Evolutionary conservation across 2,113 vertebrate genomes (phyloP).

Genomic region (Trematomus loennbergii): DNA sequence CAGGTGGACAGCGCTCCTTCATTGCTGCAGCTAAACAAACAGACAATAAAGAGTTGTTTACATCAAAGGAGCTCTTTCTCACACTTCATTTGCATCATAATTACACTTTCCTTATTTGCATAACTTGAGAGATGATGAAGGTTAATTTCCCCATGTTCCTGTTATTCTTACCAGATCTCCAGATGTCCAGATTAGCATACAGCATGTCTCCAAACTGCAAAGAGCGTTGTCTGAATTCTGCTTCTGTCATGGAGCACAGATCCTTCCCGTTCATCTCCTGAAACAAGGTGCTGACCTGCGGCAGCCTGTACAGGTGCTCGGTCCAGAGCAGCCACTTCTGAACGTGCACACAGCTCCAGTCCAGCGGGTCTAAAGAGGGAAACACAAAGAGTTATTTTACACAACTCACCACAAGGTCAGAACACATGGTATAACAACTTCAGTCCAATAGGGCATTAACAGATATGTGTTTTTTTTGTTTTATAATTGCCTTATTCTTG

Average conservation of each 20-base stretch:
- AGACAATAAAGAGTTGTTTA: conserved; percentile 15
- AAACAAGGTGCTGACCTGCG: conserved; percentile 88
- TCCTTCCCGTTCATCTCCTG: conserved; percentile 90
- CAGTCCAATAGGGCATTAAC: background rate
- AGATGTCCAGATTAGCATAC: conserved; percentile 94
- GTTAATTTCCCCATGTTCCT: background rate
- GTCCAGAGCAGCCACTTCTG: conserved; percentile 98
- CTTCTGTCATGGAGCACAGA: conserved; percentile 91
- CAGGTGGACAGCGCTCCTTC: conserved; percentile 86
- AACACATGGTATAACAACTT: background rate
- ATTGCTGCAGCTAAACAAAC: conserved; percentile 88
- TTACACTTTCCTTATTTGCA: background rate
- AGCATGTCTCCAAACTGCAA: conserved; percentile 88
- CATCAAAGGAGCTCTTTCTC: background rate
- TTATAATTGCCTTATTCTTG: background rate
- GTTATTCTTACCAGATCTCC: conserved; percentile 89
- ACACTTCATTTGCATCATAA: conserved; percentile 1
- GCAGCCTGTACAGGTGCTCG: conserved; percentile 92
- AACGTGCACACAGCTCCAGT: conserved; percentile 90
- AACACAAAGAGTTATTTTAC: background rate
- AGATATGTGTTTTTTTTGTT: background rate
- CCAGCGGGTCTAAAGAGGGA: conserved; percentile 83
- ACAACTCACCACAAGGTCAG: background rate
- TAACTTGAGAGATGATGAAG: background rate
- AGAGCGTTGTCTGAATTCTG: conserved; percentile 90